Base-by-base conservation (phyloP, 35 echinoderm and acorn worm species). In the Patiria miniata region DNA sequence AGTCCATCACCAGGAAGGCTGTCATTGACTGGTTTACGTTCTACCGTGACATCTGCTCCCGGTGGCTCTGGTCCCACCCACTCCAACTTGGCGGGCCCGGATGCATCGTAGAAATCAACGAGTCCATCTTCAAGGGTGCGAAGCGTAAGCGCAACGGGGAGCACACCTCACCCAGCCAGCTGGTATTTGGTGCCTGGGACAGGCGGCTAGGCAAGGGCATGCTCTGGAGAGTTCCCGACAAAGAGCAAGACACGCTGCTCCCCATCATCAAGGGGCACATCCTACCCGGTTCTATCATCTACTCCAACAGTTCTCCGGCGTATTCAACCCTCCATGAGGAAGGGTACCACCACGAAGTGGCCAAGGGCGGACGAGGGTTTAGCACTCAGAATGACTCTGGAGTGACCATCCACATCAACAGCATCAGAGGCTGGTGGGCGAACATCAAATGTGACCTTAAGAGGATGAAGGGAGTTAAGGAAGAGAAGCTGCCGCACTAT, bases 61-160 rank as follows among this genome's bases (percentile, higher is more conserved):
- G 39, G 16, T 81, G 78, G 78, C 77, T 78, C 34, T 42, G 1
- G 78, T 33, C 36, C 1, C 26, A 81, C 40, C 79, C 83, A 1
- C 39, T 81, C 37, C 18, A 37, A 34, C 81, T 91, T 2, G 81
- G 89, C 0, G 89, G 81, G 1, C 58, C 28, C 7, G 88, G 60
- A 0, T 17, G 37, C 44, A 65, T 91, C 18, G 65, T 91, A 0
- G 55, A 91, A 26, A 78, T 91, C 47, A 81, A 89, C 57, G 79
- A 82, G 38, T 81, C 79, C 40, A 58, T 60, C 2, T 61, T 82
- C 1, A 80, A 39, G n/a, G 81, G 81, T 42, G n/a, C n/a, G 42
- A 91, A 85, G 28, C 18, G 68, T 7, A 91, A 91, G 76, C 65
- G 65, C 79, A 80, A 89, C 2, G 87, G 78, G 37, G 19, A 68